A percentile compares a stretch with the other conserved stretches of the same genome.
These are phyloP conservation scores for Limnephilus auricula DNA, from an alignment of 2,888 invertebrate genomes.

Conservation along the genomic window DNA sequence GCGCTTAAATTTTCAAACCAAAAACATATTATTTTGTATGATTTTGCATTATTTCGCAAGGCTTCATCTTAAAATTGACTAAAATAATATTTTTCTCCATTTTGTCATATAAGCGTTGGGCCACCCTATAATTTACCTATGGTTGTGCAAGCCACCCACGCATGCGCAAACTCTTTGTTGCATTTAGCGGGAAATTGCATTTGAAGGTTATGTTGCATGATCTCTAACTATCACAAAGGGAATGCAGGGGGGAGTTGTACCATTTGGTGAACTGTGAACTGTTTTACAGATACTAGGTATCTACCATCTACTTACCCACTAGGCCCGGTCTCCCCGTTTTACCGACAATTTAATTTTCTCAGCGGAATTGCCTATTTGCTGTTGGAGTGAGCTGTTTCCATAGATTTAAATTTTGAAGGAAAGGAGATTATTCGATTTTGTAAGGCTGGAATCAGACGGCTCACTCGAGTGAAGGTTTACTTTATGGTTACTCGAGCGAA, in stretches of 20 bases:
- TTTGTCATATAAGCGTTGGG: background rate
- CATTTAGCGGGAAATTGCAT: constrained; percentile 22
- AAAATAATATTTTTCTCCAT: background rate
- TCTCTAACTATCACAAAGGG: background rate
- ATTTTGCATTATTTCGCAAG: no score
- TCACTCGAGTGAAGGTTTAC: no score
- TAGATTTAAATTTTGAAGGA: background rate
- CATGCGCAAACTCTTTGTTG: background rate
- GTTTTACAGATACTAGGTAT: background rate
- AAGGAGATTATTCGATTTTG: background rate
- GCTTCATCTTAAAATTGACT: no score
- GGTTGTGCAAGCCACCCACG: background rate
- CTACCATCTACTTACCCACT: background rate
- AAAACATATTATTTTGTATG: no score
- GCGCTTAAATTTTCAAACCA: no score
- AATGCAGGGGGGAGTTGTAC: background rate
- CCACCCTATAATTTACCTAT: background rate
- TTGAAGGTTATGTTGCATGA: constrained; percentile 24
- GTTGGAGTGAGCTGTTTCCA: background rate
- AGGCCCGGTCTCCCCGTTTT: background rate
- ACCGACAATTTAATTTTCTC: constrained; percentile 38
- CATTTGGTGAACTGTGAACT: background rate
- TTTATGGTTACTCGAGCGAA: no score
- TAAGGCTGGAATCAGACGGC: no score
- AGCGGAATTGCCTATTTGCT: constrained; percentile 36